phyloP scores from a whole-genome alignment of 1,140 invertebrate genomes.

The Ips typographus region DNA sequence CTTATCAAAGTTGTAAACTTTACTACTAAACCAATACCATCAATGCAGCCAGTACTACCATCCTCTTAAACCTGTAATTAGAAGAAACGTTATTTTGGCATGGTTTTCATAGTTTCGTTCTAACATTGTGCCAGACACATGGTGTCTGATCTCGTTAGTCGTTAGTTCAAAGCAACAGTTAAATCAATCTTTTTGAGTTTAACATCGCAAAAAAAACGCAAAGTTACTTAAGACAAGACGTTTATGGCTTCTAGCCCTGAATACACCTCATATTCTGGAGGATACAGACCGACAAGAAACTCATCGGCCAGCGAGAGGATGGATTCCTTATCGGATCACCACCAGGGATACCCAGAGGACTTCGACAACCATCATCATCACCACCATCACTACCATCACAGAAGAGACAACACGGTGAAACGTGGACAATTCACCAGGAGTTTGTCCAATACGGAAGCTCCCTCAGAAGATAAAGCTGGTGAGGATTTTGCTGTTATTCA shows the following conservation, averaged over 20 bases:
- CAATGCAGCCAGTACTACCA: too few species aligned
- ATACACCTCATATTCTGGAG: slow-evolving; percentile 46
- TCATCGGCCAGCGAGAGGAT: slow-evolving; percentile 39
- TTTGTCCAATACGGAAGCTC: slow-evolving; percentile 77
- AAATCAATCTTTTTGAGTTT: too few species aligned
- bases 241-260: slow-evolving; percentile 38
- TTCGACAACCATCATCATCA: slow-evolving; percentile 40
- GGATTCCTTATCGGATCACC: slow-evolving; percentile 35
- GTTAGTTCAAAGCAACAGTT: too few species aligned
- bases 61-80: too few species aligned
- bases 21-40: too few species aligned
- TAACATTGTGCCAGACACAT: too few species aligned
- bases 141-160: too few species aligned
- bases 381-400: slow-evolving; percentile 49
- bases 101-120: too few species aligned
- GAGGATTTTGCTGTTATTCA: slow-evolving; percentile 22
- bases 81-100: too few species aligned
- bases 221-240: background rate
- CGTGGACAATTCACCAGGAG: slow-evolving; percentile 77
- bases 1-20: too few species aligned
- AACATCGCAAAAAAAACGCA: too few species aligned
- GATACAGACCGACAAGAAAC: slow-evolving; percentile 38
- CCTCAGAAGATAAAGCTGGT: slow-evolving; percentile 83
- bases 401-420: slow-evolving; percentile 53
- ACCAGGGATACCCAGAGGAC: slow-evolving; percentile 30